Conservation (phyloP, 1,140 invertebrate species). For the Wiebesia pumilae region DNA sequence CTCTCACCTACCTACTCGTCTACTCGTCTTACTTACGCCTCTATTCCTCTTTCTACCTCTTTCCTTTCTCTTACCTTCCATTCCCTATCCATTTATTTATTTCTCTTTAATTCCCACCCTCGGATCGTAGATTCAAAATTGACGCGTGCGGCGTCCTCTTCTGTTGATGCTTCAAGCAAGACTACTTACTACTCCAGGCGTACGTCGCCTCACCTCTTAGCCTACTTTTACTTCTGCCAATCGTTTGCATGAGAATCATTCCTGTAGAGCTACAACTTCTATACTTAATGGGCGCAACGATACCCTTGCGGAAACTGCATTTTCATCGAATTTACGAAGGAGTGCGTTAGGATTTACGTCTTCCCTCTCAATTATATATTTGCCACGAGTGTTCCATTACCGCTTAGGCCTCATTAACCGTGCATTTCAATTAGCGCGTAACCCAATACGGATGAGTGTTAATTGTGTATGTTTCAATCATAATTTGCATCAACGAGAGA, state of each 20-base stretch:
- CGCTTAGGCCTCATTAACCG: not conserved
- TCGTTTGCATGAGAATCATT: not conserved
- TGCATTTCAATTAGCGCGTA: not conserved
- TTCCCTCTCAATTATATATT: not conserved
- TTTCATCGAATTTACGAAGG: not conserved
- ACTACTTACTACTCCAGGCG: constrained; percentile 6
- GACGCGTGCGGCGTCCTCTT: constrained; percentile 18
- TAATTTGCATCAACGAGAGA: not conserved
- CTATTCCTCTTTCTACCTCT: not conserved
- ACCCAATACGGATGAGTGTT: not conserved
- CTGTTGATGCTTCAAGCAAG: too few relatives aligned
- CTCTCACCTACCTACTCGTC: not conserved
- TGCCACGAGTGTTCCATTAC: not conserved
- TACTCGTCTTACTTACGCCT: too few relatives aligned
- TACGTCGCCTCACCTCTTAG: constrained; percentile 14
- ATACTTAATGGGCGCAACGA: not conserved
- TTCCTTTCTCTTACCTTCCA: constrained; percentile 40
- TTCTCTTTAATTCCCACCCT: constrained; percentile 58
- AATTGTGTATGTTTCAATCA: not conserved
- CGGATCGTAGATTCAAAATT: constrained; percentile 52
- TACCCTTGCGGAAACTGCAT: not conserved
- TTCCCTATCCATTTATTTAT: constrained; percentile 60
- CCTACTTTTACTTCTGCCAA: constrained; percentile 37
- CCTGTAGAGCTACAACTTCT: not conserved
- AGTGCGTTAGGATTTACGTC: too few relatives aligned